Conservation (phyloP, 2,113 vertebrate species). For the Larimichthys crocea region DNA sequence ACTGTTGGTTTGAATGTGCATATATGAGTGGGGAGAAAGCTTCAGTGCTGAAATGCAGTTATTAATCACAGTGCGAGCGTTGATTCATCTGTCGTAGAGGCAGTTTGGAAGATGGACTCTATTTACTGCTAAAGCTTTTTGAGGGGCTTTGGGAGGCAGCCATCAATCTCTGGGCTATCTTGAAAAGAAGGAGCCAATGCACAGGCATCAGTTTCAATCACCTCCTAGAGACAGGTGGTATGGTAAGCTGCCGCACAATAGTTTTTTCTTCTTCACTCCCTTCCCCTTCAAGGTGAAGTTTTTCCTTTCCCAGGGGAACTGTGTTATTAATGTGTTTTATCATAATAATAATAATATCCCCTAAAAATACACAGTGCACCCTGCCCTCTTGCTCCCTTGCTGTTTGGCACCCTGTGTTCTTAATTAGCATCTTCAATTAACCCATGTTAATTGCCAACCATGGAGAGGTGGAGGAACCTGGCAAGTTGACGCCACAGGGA, state of each 20-base stretch:
- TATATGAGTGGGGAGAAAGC: conserved; percentile 40
- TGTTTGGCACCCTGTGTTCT: conserved; percentile 79
- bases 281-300: conserved; percentile 82
- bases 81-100: conserved; percentile 83
- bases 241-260: conserved; percentile 73
- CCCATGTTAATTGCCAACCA: conserved; percentile 78
- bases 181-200: conserved; percentile 80
- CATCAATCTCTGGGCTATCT: conserved; percentile 87
- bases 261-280: conserved; percentile 52
- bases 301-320: conserved; percentile 68
- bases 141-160: conserved; percentile 81
- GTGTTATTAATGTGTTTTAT: conserved; percentile 83
- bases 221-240: conserved; percentile 76
- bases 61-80: conserved; percentile 80
- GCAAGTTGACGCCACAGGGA: conserved; percentile 67
- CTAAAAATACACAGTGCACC: conserved; percentile 81
- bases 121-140: conserved; percentile 85
- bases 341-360: conserved; percentile 82
- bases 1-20: conserved; percentile 39
- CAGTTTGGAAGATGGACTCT: conserved; percentile 86
- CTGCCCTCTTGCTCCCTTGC: conserved; percentile 78
- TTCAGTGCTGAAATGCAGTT: conserved; percentile 72
- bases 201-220: conserved; percentile 84
- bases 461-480: conserved; percentile 70
- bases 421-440: conserved; percentile 87